Evolutionary conservation across 2,888 invertebrate species (phyloP).

Genomic region (Cantharis rustica): DNA sequence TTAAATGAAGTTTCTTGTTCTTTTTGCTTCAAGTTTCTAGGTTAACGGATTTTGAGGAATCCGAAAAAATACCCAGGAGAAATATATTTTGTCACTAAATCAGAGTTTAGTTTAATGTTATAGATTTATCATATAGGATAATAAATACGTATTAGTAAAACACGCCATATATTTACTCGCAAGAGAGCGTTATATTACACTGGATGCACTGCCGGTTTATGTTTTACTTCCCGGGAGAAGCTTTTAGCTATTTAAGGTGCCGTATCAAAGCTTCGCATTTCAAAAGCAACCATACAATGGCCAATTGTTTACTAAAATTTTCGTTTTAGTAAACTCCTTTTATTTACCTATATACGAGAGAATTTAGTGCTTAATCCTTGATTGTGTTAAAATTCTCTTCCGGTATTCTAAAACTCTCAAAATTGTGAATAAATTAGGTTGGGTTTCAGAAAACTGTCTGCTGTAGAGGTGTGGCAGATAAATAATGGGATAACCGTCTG

Average conservation of each 20-base stretch:
- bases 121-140: constrained; percentile 5
- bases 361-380: constrained; percentile 5
- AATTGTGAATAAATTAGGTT: constrained; percentile 37
- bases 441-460: constrained; percentile 36
- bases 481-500: constrained; percentile 41
- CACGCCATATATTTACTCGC: constrained; percentile 10
- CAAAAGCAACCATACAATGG: constrained; percentile 1
- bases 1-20: background rate
- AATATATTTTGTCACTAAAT: constrained; percentile 3
- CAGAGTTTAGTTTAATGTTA: constrained; percentile 1
- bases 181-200: constrained; percentile 2
- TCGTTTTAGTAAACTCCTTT: constrained; percentile 8
- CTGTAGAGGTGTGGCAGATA: constrained; percentile 39
- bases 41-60: background rate
- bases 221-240: background rate
- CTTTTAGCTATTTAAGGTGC: constrained; percentile 7
- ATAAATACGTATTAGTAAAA: constrained; percentile 10
- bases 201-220: constrained; percentile 12
- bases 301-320: constrained; percentile 11
- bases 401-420: constrained; percentile 31
- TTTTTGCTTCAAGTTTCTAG: background rate
- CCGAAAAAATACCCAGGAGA: background rate
- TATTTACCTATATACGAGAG: constrained; percentile 6
- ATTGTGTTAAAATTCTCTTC: constrained; percentile 28
- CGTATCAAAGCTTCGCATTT: constrained; percentile 1